These are phyloP conservation scores for Picathartes gymnocephalus DNA, from an alignment of 2,113 vertebrate genomes.

Conservation along the genomic window DNA sequence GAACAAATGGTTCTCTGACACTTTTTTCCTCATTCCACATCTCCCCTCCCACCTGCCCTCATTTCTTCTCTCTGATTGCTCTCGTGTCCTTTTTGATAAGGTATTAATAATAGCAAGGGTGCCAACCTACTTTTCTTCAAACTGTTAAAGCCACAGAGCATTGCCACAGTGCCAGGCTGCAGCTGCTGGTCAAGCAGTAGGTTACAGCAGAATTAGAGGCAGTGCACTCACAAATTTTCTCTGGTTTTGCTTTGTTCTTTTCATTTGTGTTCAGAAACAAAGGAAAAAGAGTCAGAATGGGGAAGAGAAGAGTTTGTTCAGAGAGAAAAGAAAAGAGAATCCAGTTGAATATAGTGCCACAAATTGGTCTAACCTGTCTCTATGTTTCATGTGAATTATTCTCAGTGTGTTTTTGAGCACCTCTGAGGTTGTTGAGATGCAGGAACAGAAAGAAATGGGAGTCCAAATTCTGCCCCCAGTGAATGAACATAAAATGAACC, in stretches of 20 bases:
- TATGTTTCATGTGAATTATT: background rate
- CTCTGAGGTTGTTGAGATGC: background rate
- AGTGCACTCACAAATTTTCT: background rate
- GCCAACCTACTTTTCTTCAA: background rate
- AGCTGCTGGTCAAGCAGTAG: background rate
- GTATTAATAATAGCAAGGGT: background rate
- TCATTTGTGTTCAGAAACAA: background rate
- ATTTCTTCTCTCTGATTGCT: background rate
- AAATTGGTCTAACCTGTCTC: background rate
- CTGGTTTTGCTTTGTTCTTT: background rate
- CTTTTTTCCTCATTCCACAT: background rate
- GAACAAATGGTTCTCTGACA: background rate
- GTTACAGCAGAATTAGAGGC: background rate
- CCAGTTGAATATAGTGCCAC: background rate
- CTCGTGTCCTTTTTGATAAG: background rate
- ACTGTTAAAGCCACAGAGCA: background rate
- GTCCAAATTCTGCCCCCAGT: background rate
- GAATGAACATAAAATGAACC: background rate
- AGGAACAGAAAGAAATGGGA: background rate
- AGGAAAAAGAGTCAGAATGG: background rate
- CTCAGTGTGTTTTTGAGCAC: background rate
- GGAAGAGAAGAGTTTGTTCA: background rate
- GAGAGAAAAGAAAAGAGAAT: background rate
- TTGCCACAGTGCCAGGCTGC: fast-evolving
- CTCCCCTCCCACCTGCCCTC: background rate